Evolutionary conservation across 2,888 invertebrate species (phyloP).

Genomic region (Chouioia cunea): DNA sequence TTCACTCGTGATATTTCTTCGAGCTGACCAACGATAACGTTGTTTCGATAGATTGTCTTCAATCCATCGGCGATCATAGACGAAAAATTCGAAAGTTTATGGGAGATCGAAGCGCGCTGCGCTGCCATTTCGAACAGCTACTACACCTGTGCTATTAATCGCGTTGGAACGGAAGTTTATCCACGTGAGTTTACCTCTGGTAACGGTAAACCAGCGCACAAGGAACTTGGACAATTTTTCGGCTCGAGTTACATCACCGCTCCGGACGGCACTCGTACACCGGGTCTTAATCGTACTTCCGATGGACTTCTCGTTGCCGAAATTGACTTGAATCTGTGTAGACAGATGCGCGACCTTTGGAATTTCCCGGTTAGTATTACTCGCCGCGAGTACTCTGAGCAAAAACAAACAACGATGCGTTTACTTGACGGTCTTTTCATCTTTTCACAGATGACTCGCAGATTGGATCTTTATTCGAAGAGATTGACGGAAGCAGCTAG

Average conservation of each 20-base stretch:
- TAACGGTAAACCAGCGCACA: constrained; percentile 81
- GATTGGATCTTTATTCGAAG: constrained; percentile 89
- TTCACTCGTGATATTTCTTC: no score
- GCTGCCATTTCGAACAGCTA: constrained; percentile 97
- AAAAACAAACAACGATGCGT: no score
- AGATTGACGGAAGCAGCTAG: constrained; percentile 79
- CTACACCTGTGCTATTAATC: constrained; percentile 93
- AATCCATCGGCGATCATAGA: constrained; percentile 95
- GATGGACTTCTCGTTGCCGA: constrained; percentile 92
- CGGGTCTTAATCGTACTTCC: constrained; percentile 79
- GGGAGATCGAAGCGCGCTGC: constrained; percentile 95
- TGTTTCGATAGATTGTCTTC: constrained; percentile 85
- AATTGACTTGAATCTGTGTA: constrained; percentile 92
- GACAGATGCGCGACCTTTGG: constrained; percentile 95
- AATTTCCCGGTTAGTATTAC: constrained; percentile 81
- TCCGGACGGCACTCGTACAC: constrained; percentile 93
- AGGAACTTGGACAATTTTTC: constrained; percentile 92
- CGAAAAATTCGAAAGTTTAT: constrained; percentile 81
- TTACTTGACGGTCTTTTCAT: no score
- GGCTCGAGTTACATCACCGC: constrained; percentile 95
- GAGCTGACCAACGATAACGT: no score
- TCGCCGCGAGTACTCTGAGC: no score
- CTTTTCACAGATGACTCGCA: constrained; percentile 90
- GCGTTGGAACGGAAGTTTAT: constrained; percentile 91
- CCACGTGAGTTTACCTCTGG: constrained; percentile 87